Conservation (phyloP, 1,140 invertebrate genomes). For the Drosophila arawakana region DNA sequence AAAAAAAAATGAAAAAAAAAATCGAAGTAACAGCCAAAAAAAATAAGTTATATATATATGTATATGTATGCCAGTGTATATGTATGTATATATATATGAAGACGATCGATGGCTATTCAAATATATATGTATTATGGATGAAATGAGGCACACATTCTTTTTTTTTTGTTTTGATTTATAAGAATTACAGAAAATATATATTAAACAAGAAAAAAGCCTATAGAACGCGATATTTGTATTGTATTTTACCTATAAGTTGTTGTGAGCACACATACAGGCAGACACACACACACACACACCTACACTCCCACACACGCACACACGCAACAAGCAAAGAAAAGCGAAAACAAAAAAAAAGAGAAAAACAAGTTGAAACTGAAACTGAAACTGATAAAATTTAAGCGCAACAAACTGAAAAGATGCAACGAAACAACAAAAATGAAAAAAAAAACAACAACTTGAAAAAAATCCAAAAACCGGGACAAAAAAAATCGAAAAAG, state of each 20-base stretch:
- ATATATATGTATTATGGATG: constrained; percentile 80
- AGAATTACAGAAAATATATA: too few species aligned
- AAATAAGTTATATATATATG: constrained; percentile 57
- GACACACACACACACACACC: constrained; percentile 33
- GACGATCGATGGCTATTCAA: constrained; percentile 56
- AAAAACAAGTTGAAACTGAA: constrained; percentile 72
- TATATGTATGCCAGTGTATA: constrained; percentile 45
- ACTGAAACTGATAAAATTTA: constrained; percentile 74
- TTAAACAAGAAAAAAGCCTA: constrained; percentile 74
- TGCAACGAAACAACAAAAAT: constrained; percentile 40
- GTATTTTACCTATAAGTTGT: constrained; percentile 78
- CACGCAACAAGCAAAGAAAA: constrained; percentile 50
- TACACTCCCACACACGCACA: constrained; percentile 33
- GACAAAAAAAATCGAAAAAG: constrained; percentile 38
- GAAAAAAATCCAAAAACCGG: constrained; percentile 18
- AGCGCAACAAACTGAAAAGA: constrained; percentile 61
- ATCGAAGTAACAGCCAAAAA: constrained; percentile 50
- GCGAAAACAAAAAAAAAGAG: constrained; percentile 60
- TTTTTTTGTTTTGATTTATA: constrained; percentile 46
- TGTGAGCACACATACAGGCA: constrained; percentile 53
- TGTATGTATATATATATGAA: constrained; percentile 53
- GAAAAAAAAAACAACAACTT: constrained; percentile 26
- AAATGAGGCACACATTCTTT: constrained; percentile 80
- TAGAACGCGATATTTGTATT: constrained; percentile 80
- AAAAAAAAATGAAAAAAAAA: constrained; percentile 39